Percentiles rank a stretch among this genome's conserved stretches.
Conservation (phyloP, 2,113 vertebrate species). For the Triplophysa tibetana region DNA sequence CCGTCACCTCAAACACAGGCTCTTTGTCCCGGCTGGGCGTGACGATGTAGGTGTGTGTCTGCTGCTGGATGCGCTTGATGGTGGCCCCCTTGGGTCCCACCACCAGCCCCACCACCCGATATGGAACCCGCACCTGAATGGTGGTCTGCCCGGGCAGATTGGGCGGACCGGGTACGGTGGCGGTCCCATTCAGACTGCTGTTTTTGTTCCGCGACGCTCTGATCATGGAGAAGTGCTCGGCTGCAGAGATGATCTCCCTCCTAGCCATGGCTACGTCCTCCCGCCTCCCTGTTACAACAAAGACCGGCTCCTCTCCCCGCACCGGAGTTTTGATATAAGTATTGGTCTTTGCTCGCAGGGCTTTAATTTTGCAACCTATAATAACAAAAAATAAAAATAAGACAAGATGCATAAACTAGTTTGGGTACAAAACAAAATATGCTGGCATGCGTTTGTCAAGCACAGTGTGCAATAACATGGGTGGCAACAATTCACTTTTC, state of each 20-base stretch:
- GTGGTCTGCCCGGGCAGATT: slow-evolving; percentile 95
- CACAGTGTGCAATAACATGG: background rate
- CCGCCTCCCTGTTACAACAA: slow-evolving; percentile 95
- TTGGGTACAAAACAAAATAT: background rate
- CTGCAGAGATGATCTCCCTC: slow-evolving; percentile 96
- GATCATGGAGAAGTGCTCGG: slow-evolving; percentile 98
- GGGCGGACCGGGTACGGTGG: slow-evolving; percentile 86
- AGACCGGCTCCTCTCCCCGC: slow-evolving; percentile 97
- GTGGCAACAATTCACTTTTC: slow-evolving; percentile 43
- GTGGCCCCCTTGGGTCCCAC: slow-evolving; percentile 96
- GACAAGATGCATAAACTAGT: background rate
- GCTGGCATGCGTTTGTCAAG: background rate
- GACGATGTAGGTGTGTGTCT: slow-evolving; percentile 97
- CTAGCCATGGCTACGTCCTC: slow-evolving; percentile 97
- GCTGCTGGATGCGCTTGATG: slow-evolving; percentile 96
- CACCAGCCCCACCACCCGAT: slow-evolving; percentile 93
- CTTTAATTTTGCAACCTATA: slow-evolving; percentile 98
- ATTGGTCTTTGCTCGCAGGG: slow-evolving; percentile 96
- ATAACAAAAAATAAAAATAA: slow-evolving; percentile 20
- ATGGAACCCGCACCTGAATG: slow-evolving; percentile 96
- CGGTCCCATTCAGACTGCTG: slow-evolving; percentile 77
- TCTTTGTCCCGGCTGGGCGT: slow-evolving; percentile 96
- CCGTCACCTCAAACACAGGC: slow-evolving; percentile 94
- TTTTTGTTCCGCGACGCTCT: slow-evolving; percentile 93
- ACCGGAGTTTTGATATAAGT: slow-evolving; percentile 99